Base-by-base conservation (phyloP, 1,140 invertebrate genomes). In the Zaprionus inermis region DNA sequence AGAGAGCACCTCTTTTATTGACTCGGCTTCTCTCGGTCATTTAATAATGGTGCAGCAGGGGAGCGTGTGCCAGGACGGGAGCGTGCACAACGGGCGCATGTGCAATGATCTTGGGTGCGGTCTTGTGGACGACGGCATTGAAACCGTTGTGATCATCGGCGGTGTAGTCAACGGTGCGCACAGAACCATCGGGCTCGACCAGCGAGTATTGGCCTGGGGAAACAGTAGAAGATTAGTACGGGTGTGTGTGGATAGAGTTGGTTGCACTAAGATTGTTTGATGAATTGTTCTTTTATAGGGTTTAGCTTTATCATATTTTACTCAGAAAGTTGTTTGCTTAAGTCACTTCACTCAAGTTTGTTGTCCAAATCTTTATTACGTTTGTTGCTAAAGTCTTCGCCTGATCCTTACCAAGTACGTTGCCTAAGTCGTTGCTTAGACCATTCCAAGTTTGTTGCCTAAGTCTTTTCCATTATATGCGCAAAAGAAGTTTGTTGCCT, bases 71-170 rank as follows among this genome's bases (percentile, higher is more conserved):
- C 70, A 90, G 61, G 32, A 83, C 69, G 30, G 84, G 89, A 22
- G 84, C 84, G 34, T 89, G 84, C 64, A 90, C 75, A 11, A 91
- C 79, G 0, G 91, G 90, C 32, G 90, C 90, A 54, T 91, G 86
- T 52, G 80, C 78, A 32, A 86, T 78, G 81, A 92, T 83, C 76
- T 89, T 91, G 66, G 92, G 91, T 36, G 90, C 93, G 44, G 93
- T 92, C 92, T 93, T 93, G 77, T 93, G 93, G 5, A 93, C 93
- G 28, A 93, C 91, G 61, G 93, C 93, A 83, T 93, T 93, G 84
- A 93, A 93, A 4, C 95, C 95, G 72, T 94, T 94, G 77, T 95
- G 94, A 70, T 96, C 94, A 88, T 96, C 95, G 22, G 95, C 95
- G 1, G 95, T 95, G 89, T 96, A 96, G 80, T 95, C 94, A 49